A percentile compares a stretch with the other conserved stretches of the same genome.
phyloP scores from a whole-genome alignment of 1,140 invertebrate species.

The Anastrepha ludens region DNA sequence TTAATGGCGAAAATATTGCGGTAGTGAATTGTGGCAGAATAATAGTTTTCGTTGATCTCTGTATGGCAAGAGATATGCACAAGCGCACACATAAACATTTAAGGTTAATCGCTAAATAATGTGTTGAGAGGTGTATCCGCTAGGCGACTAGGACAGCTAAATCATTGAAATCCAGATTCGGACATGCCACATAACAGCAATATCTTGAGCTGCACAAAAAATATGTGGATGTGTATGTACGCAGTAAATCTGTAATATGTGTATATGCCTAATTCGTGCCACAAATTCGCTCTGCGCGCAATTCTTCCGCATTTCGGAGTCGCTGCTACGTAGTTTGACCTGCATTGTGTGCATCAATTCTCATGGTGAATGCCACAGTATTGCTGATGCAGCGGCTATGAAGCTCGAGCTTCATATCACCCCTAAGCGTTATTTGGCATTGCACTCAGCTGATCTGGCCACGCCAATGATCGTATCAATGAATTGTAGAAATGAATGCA shows the following conservation, averaged over 20 bases:
- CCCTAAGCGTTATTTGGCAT: neutral
- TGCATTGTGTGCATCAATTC: neutral
- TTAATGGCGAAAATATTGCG: neutral
- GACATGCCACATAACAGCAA: constrained; percentile 22
- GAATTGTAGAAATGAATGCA: neutral
- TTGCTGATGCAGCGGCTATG: neutral
- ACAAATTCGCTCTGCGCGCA: neutral
- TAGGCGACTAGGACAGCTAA: neutral
- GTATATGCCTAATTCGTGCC: neutral
- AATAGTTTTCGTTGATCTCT: neutral
- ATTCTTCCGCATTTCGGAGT: constrained; percentile 11
- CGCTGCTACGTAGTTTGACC: neutral
- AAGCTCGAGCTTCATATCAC: neutral
- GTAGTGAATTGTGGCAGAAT: constrained; percentile 15
- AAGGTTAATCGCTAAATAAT: constrained; percentile 39
- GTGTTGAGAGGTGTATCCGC: constrained; percentile 23
- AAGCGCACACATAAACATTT: neutral
- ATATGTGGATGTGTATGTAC: neutral
- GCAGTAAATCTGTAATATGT: neutral
- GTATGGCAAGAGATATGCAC: neutral
- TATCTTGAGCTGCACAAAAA: neutral
- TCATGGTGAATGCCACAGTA: neutral
- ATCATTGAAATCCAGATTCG: constrained; percentile 10
- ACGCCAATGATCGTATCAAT: constrained; percentile 34
- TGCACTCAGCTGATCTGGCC: neutral